Evolutionary conservation across 2,888 invertebrate species (phyloP).

Genomic region (Agelastica alni): DNA sequence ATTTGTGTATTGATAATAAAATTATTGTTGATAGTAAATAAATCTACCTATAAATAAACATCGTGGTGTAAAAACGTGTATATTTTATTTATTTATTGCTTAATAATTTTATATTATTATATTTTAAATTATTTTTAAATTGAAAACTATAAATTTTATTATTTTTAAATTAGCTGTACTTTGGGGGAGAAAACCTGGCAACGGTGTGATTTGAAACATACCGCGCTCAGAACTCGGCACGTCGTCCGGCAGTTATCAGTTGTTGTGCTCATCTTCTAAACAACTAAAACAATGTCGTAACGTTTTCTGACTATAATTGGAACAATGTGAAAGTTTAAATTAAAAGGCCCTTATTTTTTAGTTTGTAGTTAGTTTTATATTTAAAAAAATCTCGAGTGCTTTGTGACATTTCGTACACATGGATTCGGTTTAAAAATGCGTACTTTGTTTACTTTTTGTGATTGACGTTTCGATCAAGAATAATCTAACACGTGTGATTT

Average conservation of each 20-base stretch:
- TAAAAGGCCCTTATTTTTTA: conserved; percentile 2
- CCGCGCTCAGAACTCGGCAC: conserved; percentile 12
- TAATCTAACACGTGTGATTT: no score
- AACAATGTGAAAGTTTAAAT: conserved; percentile 26
- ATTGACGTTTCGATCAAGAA: no score
- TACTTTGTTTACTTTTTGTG: conserved; percentile 1
- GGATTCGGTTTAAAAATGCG: not conserved
- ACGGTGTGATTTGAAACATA: not conserved
- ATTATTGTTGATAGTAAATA: no score
- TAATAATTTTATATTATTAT: no score
- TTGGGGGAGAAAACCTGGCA: no score
- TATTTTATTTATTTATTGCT: no score
- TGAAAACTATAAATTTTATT: no score
- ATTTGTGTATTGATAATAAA: no score
- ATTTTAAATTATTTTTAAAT: no score
- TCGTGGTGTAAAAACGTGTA: no score
- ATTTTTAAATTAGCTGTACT: no score
- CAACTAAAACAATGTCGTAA: conserved; percentile 26
- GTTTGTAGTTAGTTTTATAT: conserved; percentile 13
- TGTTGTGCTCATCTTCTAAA: conserved; percentile 33
- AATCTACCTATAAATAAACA: no score
- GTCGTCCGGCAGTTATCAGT: conserved; percentile 28
- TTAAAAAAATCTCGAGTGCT: not conserved
- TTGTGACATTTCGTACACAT: not conserved
- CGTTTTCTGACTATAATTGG: conserved; percentile 11